Evolutionary conservation across 2,888 invertebrate species (phyloP).

Genomic region (Oscheius sp.): DNA sequence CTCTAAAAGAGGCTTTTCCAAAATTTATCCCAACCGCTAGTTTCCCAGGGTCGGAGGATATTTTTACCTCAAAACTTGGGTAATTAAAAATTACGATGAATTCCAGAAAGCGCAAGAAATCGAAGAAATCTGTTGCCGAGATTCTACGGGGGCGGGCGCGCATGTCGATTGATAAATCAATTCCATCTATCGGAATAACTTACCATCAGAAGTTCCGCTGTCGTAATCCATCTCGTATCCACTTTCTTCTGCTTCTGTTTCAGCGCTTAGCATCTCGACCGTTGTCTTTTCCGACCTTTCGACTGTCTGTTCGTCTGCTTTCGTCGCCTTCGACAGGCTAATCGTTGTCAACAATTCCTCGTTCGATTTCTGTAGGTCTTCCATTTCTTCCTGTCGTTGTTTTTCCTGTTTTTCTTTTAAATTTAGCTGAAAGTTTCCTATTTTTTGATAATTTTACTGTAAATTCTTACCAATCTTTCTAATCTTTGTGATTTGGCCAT

Average conservation of each 20-base stretch:
- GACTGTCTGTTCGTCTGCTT: constrained; percentile 18
- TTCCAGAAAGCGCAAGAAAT: too few species aligned
- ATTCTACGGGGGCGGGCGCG: too few species aligned
- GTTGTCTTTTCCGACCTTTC: constrained; percentile 28
- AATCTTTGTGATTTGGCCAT: constrained; percentile 18
- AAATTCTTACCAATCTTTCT: constrained; percentile 36
- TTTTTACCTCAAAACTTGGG: too few species aligned
- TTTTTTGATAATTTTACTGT: constrained; percentile 42
- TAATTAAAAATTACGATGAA: too few species aligned
- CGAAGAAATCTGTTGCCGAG: too few species aligned
- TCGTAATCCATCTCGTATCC: constrained; percentile 51
- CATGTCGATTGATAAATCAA: neutral
- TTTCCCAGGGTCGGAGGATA: too few species aligned
- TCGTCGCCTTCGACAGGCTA: neutral
- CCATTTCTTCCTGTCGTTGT: constrained; percentile 47
- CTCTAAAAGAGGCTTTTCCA: too few species aligned
- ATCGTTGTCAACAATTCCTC: constrained; percentile 39
- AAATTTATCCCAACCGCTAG: too few species aligned
- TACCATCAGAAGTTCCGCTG: constrained; percentile 14
- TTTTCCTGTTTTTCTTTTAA: constrained; percentile 45
- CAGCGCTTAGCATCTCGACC: constrained; percentile 23
- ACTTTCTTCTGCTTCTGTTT: constrained; percentile 41
- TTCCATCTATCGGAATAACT: neutral
- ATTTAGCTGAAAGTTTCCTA: constrained; percentile 40
- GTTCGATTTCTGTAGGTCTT: constrained; percentile 54